Percentiles rank a stretch among this genome's conserved stretches.
Evolutionary conservation across 2,113 vertebrate species (phyloP).

Genomic region (Halcyon senegalensis): DNA sequence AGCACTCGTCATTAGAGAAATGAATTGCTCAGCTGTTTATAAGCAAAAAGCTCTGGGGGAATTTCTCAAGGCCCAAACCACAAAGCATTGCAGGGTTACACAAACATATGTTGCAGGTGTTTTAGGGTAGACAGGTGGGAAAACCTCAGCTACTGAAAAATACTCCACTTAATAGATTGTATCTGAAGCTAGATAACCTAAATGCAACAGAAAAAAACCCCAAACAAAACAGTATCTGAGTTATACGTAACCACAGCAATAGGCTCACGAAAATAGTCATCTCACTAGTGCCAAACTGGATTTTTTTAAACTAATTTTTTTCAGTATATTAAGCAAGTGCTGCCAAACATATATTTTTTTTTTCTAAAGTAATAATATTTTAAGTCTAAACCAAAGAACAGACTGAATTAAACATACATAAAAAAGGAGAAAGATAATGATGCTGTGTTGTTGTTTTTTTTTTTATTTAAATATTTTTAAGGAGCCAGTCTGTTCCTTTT

Average conservation of each 20-base stretch:
- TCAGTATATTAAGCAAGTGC: constrained; percentile 53
- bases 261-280: constrained; percentile 74
- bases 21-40: constrained; percentile 82
- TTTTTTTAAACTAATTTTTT: not conserved
- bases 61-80: constrained; percentile 77
- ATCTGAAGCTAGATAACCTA: constrained; percentile 76
- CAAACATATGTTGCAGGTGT: constrained; percentile 83
- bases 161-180: constrained; percentile 58
- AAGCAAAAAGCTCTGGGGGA: constrained; percentile 79
- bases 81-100: constrained; percentile 77
- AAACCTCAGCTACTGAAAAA: constrained; percentile 72
- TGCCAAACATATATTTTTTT: constrained; percentile 7
- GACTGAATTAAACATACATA: constrained; percentile 49
- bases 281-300: constrained; percentile 27
- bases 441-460: constrained; percentile 28
- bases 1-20: constrained; percentile 78
- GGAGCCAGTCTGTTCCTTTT: constrained; percentile 65
- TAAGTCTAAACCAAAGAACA: constrained; percentile 69
- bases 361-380: constrained; percentile 51
- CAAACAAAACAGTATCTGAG: constrained; percentile 38
- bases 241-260: not conserved
- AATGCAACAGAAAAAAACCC: constrained; percentile 65
- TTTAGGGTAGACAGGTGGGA: constrained; percentile 81
- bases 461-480: constrained; percentile 73
- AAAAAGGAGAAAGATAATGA: constrained; percentile 63